Base-by-base conservation (phyloP, 2,888 invertebrate genomes). In the Lampropteryx suffumata region DNA sequence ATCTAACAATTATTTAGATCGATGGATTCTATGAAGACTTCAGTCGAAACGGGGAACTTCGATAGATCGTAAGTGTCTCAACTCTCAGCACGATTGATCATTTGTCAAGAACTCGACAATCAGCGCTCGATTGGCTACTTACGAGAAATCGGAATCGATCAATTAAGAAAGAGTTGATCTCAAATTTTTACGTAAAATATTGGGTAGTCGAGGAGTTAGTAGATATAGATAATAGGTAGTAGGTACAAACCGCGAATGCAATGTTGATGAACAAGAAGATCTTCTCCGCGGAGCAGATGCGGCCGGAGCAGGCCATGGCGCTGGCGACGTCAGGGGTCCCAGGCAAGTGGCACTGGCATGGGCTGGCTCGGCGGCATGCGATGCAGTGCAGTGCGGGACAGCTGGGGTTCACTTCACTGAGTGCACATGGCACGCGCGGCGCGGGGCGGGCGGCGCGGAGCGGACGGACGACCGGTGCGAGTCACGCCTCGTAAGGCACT, bases 181-280 rank as follows among this genome's bases (percentile, higher is more conserved):
- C n/a, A n/a, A n/a, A n/a, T n/a, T n/a, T n/a, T n/a, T n/a, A n/a
- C n/a, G n/a, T n/a, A n/a, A n/a, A n/a, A n/a, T n/a, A n/a, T n/a
- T n/a, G n/a, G n/a, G n/a, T n/a, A n/a, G n/a, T 11, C 29, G 29
- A 29, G 10, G 11, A 26, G 17, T 17, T 3, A 17, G 4, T 32
- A 24, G 24, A 35, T 24, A 7, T n/a, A 35, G 12, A 36, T 12
- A 11, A 36, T 12, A 26, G 24, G 41, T 30, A n/a, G 14, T 21
- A 11, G 49, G 32, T 52, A 76, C 80, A 73, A 50, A 90, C 89
- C 72, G 89, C 89, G 68, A 90, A 89, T 14, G 84, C 84, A 58
- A 88, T 80, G 76, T 90, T 89, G 78, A 90, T 85, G 76, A 90
- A 87, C 64, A 89, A 77, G 79, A 90, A 89, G 55, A 86, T 72